Base-by-base conservation (phyloP, 2,797 vertebrate genomes). In the Chromobotia macracanthus region DNA sequence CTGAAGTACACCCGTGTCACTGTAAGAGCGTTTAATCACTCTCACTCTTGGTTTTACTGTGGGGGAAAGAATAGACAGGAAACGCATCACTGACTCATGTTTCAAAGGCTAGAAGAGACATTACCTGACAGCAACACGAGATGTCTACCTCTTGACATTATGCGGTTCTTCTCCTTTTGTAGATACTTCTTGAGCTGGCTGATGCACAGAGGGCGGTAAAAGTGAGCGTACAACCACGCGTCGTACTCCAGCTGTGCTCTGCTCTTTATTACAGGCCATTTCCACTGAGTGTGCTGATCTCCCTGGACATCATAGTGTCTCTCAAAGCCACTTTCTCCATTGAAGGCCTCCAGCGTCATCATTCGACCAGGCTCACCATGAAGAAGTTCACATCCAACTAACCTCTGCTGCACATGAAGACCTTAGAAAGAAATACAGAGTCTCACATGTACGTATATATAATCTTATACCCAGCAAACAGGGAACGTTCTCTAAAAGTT, bases 321-420 rank as follows among this genome's bases (percentile, higher is more conserved):
- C n/a, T 74, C 44, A n/a, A 80, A 68, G 53, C 64, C 72, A 11
- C 56, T 61, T 19, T 69, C 58, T 0, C 79, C 44, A 21, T 80
- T 61, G n/a, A 68, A 75, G 9, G 71, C 51, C 44, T 80, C 72
- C 48, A 74, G 28, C 0, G 63, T 74, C 55, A 67, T 66, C 70
- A 80, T 67, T 50, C 16, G 41, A 15, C 72, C 79, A 2, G 72
- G 53, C n/a, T 51, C 71, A 50, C 69, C 15, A 9, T 3, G 15
- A 18, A 60, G 15, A 56, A 80, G 64, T 10, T 80, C 79, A 25
- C 79, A 80, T n/a, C 79, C 79, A 35, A 61, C 28, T n/a, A 80
- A 16, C 18, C 64, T 75, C 64, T 80, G 64, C 41, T 80, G 72
- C 50, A 68, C 66, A 5, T 80, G 53, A 60, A 80, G 71, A 11